Evolutionary conservation across 64 coral and sea anemone species (phyloP), one percentile per base, ranked within the genome.

Genomic region (Trachythela sp.): DNA sequence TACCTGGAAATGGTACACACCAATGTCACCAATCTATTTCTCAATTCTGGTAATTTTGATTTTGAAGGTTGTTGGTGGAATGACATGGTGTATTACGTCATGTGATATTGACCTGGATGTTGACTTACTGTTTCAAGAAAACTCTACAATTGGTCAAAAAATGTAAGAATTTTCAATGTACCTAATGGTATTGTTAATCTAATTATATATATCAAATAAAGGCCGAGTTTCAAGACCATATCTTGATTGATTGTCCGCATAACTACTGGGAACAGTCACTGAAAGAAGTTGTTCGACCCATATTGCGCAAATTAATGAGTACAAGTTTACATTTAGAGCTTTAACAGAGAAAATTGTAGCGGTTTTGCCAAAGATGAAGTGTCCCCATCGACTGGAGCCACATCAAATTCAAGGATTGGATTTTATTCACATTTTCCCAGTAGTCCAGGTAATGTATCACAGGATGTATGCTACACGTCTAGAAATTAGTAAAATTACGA

Each of bases 81-180:
- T 98, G 95, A 98, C 95, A 2, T 98, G 95, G 95, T 98, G 95
- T 75, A 98, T 98, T 22, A 89, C 95, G 42, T 93, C 94, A 18
- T 98, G 95, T 89, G 95, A 98, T 84, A 93, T 98, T 93, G 95
- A 98, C 56, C 71, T 98, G 87, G 95, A 98, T 94, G 95, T 98
- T 60, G 95, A 98, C 59, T 70, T 98, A 14, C 87, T 98, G 14
- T 98, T 98, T 67, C 95, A 98, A 94, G 95, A 98, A 86, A 98
- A 98, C 58, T 98, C 95, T 58, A 98, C 95, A 39, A 98, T 98
- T 87, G 95, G 95, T 11, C 95, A 98, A 58, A 98, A 98, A 50
- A 98, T 98, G 95, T 98, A 67, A 94, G 93, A 24, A 26, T 22
- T 27, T 64, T 22, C 24, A 52, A 20, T 64, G 26, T 59, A n/a